Evolutionary conservation across 2,888 invertebrate genomes (phyloP), one percentile per base, ranked within the genome.

Genomic region (Phytoseiulus persimilis): DNA sequence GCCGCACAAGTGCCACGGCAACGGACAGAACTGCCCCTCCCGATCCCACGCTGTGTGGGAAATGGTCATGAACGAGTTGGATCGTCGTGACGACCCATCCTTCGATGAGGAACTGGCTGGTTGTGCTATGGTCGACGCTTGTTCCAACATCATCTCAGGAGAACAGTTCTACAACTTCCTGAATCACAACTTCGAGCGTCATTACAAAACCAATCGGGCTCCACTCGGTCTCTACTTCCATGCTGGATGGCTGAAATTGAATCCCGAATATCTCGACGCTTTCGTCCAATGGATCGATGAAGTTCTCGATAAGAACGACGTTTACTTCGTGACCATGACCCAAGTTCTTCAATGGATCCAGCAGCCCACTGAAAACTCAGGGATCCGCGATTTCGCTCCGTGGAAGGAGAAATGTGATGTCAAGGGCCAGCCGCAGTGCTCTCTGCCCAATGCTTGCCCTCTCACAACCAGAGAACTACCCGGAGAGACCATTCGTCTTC

Each of bases 391-490:
- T 92, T 97, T 97, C 95, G 95, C 96, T 92, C 96, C 97, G 93
- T 97, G 97, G 97, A 97, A 97, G 93, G 97, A 97, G 92, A 96
- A 96, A 93, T 97, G 97, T 93, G 97, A 97, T 92, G 96, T 97
- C 91, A 97, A 97, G 93, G 97, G 97, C 90, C 96, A 97, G 93
- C 96, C 97, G 90, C 96, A 95, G 94, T 97, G 97, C 93, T 97
- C 97, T 0, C 93, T 97, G 92, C 97, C 97, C 90, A 97, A 97
- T 92, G 95, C 97, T 90, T 97, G 97, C 93, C 96, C 97, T 23
- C 93, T 97, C 91, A 96, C 95, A 87, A 97, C 97, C 90, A 91
- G 92, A 87, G 97, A 97, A 93, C 93, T 97, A 91, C 97, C 97
- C 65, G 97, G 97, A 91, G 97, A 97, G 93, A 97, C 96, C 89